A percentile compares a stretch with the other conserved stretches of the same genome.
These are phyloP conservation scores for Synergus laeviventris DNA, from an alignment of 2,888 invertebrate genomes.

Conservation along the genomic window DNA sequence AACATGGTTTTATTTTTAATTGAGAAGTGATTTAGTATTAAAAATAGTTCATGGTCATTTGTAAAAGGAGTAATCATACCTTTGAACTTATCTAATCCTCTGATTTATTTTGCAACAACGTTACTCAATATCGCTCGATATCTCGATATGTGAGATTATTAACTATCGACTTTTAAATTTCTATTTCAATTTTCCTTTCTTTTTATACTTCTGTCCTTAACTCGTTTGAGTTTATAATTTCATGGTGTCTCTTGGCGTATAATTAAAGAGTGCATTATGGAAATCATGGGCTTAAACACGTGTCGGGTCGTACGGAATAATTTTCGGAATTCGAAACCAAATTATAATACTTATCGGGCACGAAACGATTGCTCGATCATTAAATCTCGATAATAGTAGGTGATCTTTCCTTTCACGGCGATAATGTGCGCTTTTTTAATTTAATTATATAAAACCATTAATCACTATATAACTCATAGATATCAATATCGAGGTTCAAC, in stretches of 20 bases:
- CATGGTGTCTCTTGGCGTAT: conserved; percentile 6
- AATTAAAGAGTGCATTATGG: conserved; percentile 38
- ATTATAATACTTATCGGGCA: conserved; percentile 39
- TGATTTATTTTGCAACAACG: background rate
- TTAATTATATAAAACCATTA: conserved; percentile 27
- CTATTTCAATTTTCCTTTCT: background rate
- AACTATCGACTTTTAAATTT: background rate
- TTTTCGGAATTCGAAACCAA: conserved; percentile 33
- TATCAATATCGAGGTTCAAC: conserved; percentile 58
- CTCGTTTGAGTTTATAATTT: background rate
- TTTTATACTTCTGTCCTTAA: background rate
- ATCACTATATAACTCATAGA: conserved; percentile 5
- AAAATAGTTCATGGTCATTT: background rate
- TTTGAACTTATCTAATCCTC: background rate
- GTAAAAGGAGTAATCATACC: background rate
- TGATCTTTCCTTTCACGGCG: conserved; percentile 1
- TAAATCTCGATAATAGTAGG: conserved; percentile 18
- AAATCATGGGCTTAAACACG: conserved; percentile 27
- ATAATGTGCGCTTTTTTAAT: conserved; percentile 29
- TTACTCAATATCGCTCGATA: background rate
- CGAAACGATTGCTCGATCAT: conserved; percentile 33
- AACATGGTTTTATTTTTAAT: conserved; percentile 8
- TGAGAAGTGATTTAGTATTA: background rate
- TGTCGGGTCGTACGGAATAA: conserved; percentile 28
- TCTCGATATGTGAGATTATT: too few relatives aligned